Conservation (phyloP, 2,113 vertebrate genomes). For the Turnix velox region DNA sequence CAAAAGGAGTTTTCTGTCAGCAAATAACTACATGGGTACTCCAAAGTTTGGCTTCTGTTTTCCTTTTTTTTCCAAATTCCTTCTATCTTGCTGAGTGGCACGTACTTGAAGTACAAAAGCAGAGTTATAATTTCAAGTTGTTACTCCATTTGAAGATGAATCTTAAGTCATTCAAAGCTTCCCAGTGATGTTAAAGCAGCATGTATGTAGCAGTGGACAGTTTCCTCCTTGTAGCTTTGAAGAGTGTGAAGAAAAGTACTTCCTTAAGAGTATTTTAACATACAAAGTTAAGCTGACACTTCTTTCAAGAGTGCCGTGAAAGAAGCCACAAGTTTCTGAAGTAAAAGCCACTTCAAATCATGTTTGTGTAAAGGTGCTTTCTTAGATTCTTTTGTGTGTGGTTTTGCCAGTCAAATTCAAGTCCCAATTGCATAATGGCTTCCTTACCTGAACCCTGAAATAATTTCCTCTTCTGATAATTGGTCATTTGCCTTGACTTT, state of each 20-base stretch:
- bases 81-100: background rate
- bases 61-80: background rate
- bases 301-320: conserved; percentile 47
- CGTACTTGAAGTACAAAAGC: background rate
- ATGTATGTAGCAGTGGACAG: background rate
- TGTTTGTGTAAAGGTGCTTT: conserved; percentile 29
- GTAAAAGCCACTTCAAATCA: conserved; percentile 77
- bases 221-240: background rate
- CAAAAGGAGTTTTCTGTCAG: background rate
- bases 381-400: conserved; percentile 59
- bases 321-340: conserved; percentile 74
- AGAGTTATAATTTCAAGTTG: background rate
- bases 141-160: background rate
- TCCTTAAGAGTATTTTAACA: conserved; percentile 22
- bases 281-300: background rate
- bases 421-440: background rate
- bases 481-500: background rate
- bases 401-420: conserved; percentile 54
- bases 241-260: background rate
- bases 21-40: background rate
- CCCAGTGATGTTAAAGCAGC: background rate
- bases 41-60: too few relatives aligned
- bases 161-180: background rate
- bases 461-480: background rate
- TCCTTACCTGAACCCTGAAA: background rate